phyloP scores from a whole-genome alignment of 2,113 vertebrate genomes.

The Poecilia latipinna region DNA sequence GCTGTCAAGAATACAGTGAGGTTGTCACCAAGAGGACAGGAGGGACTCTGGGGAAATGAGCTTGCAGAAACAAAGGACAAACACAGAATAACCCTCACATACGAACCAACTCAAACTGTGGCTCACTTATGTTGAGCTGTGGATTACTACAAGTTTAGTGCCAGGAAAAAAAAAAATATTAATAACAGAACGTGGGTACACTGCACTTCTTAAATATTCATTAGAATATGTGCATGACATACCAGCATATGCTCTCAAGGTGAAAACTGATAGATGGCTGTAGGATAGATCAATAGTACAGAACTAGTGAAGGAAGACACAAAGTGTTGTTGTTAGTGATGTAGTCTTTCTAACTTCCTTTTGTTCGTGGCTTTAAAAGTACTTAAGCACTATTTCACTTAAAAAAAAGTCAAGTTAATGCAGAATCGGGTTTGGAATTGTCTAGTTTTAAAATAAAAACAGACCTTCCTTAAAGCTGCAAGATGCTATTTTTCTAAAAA shows the following conservation, averaged over 20 bases:
- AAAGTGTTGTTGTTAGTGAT: background rate
- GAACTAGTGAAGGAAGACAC: constrained; percentile 19
- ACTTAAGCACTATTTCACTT: background rate
- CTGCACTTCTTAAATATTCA: background rate
- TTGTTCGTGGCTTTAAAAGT: background rate
- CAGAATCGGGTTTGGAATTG: no score
- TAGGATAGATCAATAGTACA: constrained; percentile 44
- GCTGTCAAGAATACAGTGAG: constrained; percentile 50
- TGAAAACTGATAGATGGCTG: constrained; percentile 37
- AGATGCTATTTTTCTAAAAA: no score
- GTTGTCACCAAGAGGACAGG: constrained; percentile 59
- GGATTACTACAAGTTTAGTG: background rate
- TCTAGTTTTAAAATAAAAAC: no score
- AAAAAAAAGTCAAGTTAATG: background rate
- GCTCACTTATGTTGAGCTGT: background rate
- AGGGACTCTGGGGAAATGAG: constrained; percentile 56
- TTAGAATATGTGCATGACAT: constrained; percentile 6
- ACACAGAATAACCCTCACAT: constrained; percentile 1
- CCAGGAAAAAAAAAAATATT: background rate
- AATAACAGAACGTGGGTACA: background rate
- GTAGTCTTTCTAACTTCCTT: background rate
- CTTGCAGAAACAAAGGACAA: constrained; percentile 55
- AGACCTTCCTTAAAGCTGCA: no score
- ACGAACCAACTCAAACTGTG: background rate
- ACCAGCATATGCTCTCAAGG: constrained; percentile 16